Percentiles rank a stretch among this genome's conserved stretches.
phyloP scores from a whole-genome alignment of 2,113 vertebrate species.

The Jacana jacana region DNA sequence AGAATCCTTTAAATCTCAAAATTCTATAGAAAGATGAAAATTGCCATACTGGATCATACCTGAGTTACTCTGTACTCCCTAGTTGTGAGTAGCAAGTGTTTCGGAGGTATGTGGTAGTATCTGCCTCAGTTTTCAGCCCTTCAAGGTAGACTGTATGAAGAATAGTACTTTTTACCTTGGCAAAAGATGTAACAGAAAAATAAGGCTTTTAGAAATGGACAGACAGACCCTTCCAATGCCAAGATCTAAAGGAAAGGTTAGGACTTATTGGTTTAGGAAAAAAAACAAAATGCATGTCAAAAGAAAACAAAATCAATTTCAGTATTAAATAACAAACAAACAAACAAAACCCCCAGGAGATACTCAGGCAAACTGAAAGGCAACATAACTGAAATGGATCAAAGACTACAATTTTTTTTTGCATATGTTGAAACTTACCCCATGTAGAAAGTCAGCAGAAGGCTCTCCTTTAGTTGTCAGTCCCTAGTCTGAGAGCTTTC shows the following conservation, averaged over 20 bases:
- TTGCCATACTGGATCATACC: not conserved
- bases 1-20: not conserved
- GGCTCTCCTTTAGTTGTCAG: not conserved
- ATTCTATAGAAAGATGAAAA: not conserved
- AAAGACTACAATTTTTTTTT: not conserved
- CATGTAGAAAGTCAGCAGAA: not conserved
- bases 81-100: not conserved
- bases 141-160: not conserved
- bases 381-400: not conserved
- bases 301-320: not conserved
- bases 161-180: not conserved
- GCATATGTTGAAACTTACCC: not conserved
- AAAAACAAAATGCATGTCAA: not conserved
- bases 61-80: not conserved
- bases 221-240: not conserved
- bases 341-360: not conserved
- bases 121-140: not conserved
- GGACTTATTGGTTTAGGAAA: not conserved
- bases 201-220: not conserved
- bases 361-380: not conserved
- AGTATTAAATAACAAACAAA: not conserved
- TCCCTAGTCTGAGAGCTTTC: not conserved
- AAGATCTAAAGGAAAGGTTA: not conserved
- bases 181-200: not conserved
- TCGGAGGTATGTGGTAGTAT: not conserved